These are phyloP conservation scores for Vanessa atalanta DNA, from an alignment of 1,140 invertebrate genomes.

Conservation along the genomic window DNA sequence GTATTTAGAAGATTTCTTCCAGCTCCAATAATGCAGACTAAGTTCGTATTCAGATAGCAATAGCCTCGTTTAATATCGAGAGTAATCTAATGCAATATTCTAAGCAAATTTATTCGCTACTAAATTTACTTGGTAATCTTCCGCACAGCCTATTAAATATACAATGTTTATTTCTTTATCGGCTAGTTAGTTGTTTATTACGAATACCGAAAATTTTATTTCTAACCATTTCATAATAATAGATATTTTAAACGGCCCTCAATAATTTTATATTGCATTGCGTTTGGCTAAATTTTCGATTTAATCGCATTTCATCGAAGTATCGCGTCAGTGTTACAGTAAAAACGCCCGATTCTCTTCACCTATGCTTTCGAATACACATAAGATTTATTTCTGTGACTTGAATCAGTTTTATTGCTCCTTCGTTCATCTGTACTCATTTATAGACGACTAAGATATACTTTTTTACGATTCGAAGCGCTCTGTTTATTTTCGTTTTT, in stretches of 20 bases:
- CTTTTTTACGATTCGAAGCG: conserved; percentile 79
- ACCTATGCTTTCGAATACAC: conserved; percentile 70
- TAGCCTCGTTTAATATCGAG: conserved; percentile 31
- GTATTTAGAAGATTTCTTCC: neutral
- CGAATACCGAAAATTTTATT: conserved; percentile 60
- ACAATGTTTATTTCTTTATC: conserved; percentile 47
- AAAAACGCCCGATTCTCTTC: conserved; percentile 59
- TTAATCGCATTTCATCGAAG: conserved; percentile 61
- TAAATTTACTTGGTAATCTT: conserved; percentile 44
- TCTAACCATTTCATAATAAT: conserved; percentile 41
- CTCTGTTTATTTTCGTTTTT: conserved; percentile 80
- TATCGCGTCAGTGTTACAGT: conserved; percentile 61
- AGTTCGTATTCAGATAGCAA: conserved; percentile 25
- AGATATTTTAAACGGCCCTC: conserved; percentile 47
- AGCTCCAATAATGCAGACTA: conserved; percentile 1
- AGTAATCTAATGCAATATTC: conserved; percentile 43
- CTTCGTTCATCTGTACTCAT: conserved; percentile 78
- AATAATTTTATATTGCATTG: conserved; percentile 60
- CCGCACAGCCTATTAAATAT: conserved; percentile 42
- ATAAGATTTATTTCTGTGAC: conserved; percentile 78
- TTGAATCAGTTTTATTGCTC: conserved; percentile 77
- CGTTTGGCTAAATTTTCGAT: conserved; percentile 55
- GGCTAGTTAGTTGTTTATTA: conserved; percentile 41
- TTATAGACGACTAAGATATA: conserved; percentile 78
- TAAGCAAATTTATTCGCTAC: conserved; percentile 41